Conservation (phyloP, 2,113 vertebrate genomes). For the Antigone vipio region DNA sequence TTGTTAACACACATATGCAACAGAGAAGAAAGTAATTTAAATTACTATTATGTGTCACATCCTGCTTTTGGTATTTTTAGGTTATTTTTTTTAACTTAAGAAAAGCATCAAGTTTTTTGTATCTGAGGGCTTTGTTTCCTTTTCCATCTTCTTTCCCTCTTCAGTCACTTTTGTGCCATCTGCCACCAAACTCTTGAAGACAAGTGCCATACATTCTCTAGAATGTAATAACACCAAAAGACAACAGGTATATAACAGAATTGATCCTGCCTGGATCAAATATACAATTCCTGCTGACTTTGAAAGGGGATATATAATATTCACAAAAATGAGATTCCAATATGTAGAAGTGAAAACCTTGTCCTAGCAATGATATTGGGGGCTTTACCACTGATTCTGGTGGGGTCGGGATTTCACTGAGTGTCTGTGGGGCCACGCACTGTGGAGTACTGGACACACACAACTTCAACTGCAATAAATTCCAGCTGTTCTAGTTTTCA, state of each 20-base stretch:
- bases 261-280: neutral
- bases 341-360: neutral
- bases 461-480: neutral
- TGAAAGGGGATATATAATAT: neutral
- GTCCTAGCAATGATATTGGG: neutral
- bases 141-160: neutral
- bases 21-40: neutral
- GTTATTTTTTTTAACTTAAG: neutral
- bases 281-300: neutral
- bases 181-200: neutral
- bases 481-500: neutral
- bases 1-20: neutral
- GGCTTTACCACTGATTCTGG: neutral
- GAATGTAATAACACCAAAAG: neutral
- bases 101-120: neutral
- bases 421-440: neutral
- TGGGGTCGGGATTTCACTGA: neutral
- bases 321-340: neutral
- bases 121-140: neutral
- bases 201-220: neutral
- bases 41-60: neutral
- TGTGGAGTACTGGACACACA: neutral
- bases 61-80: neutral
- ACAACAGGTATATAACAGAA: neutral
- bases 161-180: neutral